Evolutionary conservation across 2,797 vertebrate genomes (phyloP).

Genomic region (Sylvilagus floridanus): DNA sequence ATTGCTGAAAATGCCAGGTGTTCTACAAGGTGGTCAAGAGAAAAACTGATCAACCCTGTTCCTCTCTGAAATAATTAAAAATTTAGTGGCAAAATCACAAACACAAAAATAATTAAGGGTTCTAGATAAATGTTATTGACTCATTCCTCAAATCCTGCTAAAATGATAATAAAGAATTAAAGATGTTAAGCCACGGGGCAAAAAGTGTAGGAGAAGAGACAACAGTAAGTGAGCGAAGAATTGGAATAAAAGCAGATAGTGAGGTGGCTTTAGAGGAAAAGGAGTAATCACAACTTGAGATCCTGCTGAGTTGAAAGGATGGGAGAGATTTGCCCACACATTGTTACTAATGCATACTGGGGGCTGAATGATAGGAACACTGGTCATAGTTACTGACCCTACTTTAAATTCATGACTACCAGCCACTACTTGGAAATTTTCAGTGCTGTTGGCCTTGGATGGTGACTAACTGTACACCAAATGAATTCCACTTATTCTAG

Average conservation of each 20-base stretch:
- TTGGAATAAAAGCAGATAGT: background rate
- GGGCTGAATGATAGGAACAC: background rate
- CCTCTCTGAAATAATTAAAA: conserved; percentile 8
- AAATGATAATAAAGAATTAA: background rate
- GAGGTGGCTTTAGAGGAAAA: background rate
- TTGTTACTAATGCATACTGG: background rate
- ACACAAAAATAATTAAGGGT: background rate
- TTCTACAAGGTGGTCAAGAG: background rate
- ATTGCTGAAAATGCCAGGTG: conserved; percentile 26
- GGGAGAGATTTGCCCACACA: background rate
- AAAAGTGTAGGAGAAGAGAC: background rate
- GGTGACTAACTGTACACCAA: background rate
- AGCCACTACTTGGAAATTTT: conserved; percentile 3
- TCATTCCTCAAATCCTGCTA: background rate
- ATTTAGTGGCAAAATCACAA: conserved; percentile 29
- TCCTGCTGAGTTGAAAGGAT: background rate
- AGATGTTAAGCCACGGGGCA: background rate
- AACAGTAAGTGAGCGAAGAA: background rate
- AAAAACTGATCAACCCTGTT: background rate
- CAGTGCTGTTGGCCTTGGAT: background rate
- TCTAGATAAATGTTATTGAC: conserved; percentile 23
- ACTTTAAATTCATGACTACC: conserved; percentile 24
- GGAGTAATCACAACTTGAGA: background rate
- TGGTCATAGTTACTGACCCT: background rate
- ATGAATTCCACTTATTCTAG: background rate